Percentiles rank a stretch among this genome's conserved stretches.
Evolutionary conservation across 2,888 invertebrate genomes (phyloP).

Genomic region (Pterostichus niger): DNA sequence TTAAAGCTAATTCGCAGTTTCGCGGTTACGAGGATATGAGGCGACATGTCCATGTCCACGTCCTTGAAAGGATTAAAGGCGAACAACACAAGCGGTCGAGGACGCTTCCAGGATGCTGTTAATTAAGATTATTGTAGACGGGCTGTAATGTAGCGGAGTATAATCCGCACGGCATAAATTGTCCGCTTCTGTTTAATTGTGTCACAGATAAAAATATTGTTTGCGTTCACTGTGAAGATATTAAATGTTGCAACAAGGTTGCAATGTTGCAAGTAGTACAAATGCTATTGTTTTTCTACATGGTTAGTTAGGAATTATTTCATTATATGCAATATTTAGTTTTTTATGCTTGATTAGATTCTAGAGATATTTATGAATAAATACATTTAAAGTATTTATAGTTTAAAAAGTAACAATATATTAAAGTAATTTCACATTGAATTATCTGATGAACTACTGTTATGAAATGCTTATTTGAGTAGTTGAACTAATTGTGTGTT

Average conservation of each 20-base stretch:
- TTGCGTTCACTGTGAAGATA: too few relatives aligned
- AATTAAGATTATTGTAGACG: conserved; percentile 33
- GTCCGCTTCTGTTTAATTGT: background rate
- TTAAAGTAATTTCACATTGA: too few relatives aligned
- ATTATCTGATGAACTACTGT: too few relatives aligned
- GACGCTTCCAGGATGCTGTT: conserved; percentile 39
- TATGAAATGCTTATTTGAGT: too few relatives aligned
- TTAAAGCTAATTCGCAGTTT: conserved; percentile 50
- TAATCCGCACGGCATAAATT: conserved; percentile 9
- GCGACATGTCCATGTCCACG: conserved; percentile 7
- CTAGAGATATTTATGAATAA: too few relatives aligned
- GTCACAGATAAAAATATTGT: conserved; percentile 4
- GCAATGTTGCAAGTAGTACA: background rate
- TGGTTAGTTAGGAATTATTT: background rate
- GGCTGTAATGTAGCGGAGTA: background rate
- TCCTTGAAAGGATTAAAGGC: conserved; percentile 48
- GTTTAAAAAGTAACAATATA: too few relatives aligned
- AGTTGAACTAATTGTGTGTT: too few relatives aligned
- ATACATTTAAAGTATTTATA: too few relatives aligned
- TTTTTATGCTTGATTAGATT: too few relatives aligned
- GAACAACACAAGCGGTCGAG: conserved; percentile 23
- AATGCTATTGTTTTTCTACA: background rate
- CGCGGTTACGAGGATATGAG: conserved; percentile 2
- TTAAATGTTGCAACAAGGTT: conserved; percentile 1
- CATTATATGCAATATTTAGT: too few relatives aligned